phyloP scores from a whole-genome alignment of 1,140 invertebrate genomes.

The Araneus ventricosus region DNA sequence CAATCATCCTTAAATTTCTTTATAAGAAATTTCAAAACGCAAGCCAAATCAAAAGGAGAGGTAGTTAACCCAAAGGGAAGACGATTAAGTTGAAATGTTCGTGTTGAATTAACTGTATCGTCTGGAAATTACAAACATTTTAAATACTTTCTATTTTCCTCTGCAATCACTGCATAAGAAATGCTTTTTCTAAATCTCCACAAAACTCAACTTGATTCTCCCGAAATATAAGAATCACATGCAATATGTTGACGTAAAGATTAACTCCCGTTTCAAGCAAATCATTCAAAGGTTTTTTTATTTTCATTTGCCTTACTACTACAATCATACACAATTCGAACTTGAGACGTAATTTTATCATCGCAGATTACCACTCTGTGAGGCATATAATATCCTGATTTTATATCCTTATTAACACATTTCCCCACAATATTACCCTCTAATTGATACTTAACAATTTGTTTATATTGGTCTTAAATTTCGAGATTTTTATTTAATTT shows the following conservation, averaged over 20 bases:
- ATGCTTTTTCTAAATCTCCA: constrained; percentile 19
- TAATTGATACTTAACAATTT: not conserved
- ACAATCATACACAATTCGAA: constrained; percentile 28
- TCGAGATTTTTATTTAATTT: constrained; percentile 2
- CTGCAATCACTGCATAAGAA: constrained; percentile 38
- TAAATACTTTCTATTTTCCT: constrained; percentile 39
- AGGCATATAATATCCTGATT: constrained; percentile 41
- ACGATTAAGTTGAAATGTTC: not conserved
- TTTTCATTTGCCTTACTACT: not conserved
- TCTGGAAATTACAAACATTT: not conserved
- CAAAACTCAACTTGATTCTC: constrained; percentile 22
- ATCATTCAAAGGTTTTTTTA: too few species aligned
- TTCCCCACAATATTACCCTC: constrained; percentile 17
- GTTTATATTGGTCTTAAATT: constrained; percentile 1
- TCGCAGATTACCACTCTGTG: constrained; percentile 21
- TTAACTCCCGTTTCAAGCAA: constrained; percentile 35
- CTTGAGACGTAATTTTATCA: not conserved
- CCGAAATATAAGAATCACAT: constrained; percentile 50
- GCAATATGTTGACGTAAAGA: constrained; percentile 8
- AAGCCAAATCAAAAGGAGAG: not conserved
- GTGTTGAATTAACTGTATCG: not conserved
- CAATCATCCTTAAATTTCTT: not conserved
- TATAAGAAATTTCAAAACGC: not conserved
- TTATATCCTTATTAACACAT: not conserved
- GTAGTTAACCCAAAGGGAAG: not conserved